Percentiles rank a stretch among this genome's conserved stretches.
These are phyloP conservation scores for Chelonus insularis DNA, from an alignment of 1,140 invertebrate species.

Conservation along the genomic window DNA sequence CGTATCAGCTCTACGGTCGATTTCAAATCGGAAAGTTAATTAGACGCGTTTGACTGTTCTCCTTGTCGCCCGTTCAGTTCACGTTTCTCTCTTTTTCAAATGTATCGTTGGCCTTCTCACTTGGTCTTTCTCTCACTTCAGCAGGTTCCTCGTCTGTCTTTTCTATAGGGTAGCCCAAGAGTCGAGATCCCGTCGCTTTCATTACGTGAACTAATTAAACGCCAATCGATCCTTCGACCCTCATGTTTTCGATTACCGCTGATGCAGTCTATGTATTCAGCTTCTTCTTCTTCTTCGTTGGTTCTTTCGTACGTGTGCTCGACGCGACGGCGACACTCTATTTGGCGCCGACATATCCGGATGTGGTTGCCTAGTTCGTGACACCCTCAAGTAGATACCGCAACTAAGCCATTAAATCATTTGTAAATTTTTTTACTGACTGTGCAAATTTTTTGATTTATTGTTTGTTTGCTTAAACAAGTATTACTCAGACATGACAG, in stretches of 20 bases:
- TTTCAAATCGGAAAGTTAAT: conserved; percentile 54
- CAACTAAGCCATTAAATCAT: not conserved
- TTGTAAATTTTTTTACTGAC: not conserved
- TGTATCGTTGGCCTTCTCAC: not conserved
- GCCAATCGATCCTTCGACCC: conserved; percentile 40
- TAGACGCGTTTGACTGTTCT: conserved; percentile 48
- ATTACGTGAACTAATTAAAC: conserved; percentile 52
- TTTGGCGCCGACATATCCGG: conserved; percentile 12
- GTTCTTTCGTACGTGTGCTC: not conserved
- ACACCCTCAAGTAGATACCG: not conserved
- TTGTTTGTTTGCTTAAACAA: not conserved
- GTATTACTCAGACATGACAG: no score
- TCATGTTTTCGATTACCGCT: conserved; percentile 3
- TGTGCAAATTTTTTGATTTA: not conserved
- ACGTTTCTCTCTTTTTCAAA: not conserved
- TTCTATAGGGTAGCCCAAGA: conserved; percentile 18
- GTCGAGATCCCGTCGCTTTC: conserved; percentile 31
- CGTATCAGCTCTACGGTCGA: conserved; percentile 44
- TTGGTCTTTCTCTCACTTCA: conserved; percentile 3
- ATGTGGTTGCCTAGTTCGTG: conserved; percentile 2
- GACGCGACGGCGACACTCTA: conserved; percentile 9
- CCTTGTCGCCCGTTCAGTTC: conserved; percentile 36
- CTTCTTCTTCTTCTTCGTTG: not conserved
- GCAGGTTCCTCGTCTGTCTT: conserved; percentile 7
- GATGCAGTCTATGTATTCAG: not conserved